Evolutionary conservation across 2,113 vertebrate species (phyloP).

Genomic region (Microcebus tavaratra): DNA sequence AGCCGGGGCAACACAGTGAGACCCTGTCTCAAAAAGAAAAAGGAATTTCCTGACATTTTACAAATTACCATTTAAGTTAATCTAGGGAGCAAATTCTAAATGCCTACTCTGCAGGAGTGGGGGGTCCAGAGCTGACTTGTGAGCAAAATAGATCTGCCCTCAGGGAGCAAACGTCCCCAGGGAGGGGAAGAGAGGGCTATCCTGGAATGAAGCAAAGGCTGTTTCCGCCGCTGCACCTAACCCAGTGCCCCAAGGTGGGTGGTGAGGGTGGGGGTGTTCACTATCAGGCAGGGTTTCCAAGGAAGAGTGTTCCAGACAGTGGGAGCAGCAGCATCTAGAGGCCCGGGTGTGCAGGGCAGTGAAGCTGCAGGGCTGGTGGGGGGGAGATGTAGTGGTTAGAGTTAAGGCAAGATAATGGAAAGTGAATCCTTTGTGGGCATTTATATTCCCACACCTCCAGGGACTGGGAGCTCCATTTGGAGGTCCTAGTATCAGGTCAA

Average conservation of each 20-base stretch:
- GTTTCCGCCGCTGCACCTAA: background rate
- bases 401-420: background rate
- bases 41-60: background rate
- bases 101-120: background rate
- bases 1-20: no score
- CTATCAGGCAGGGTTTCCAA: background rate
- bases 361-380: background rate
- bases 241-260: background rate
- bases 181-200: background rate
- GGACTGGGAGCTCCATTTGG: background rate
- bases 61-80: background rate
- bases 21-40: no score
- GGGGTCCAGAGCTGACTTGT: fast-evolving
- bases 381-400: fast-evolving
- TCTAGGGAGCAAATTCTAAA: background rate
- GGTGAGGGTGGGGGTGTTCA: background rate
- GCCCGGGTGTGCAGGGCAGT: background rate
- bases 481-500: background rate
- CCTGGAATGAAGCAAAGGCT: background rate
- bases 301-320: background rate
- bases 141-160: background rate
- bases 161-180: fast-evolving
- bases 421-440: background rate
- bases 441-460: background rate
- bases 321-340: background rate